A percentile compares a stretch with the other conserved stretches of the same genome.
These are phyloP conservation scores for Poicephalus meyeri DNA, from an alignment of 2,113 vertebrate genomes.

Conservation along the genomic window DNA sequence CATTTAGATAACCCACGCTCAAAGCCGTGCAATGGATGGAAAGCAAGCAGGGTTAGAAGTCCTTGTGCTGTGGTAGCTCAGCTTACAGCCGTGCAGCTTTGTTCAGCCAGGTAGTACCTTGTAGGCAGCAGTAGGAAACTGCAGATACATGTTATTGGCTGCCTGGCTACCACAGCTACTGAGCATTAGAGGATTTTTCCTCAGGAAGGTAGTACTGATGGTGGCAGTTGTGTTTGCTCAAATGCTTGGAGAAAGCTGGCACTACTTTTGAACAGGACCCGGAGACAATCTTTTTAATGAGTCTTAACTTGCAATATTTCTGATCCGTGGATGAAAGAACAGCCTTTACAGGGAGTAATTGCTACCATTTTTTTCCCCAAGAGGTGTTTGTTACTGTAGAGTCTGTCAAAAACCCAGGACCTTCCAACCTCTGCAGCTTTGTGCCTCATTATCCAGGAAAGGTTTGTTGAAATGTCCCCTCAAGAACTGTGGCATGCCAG, in stretches of 20 bases:
- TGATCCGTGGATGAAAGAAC: slow-evolving; percentile 28
- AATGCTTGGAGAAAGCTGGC: not conserved
- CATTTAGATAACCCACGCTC: not conserved
- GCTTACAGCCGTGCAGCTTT: rapidly evolving
- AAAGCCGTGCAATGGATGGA: rapidly evolving
- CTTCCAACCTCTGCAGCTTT: not conserved
- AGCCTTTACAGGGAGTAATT: not conserved
- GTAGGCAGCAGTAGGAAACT: not conserved
- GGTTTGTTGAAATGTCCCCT: not conserved
- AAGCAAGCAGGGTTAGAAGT: not conserved
- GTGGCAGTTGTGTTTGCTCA: slow-evolving; percentile 27
- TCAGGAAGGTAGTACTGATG: not conserved
- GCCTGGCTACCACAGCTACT: not conserved
- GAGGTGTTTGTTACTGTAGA: not conserved
- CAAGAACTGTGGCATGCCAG: not conserved
- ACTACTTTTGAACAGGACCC: slow-evolving; percentile 1
- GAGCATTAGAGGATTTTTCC: not conserved
- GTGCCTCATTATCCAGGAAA: not conserved
- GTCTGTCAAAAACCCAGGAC: not conserved
- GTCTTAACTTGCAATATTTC: slow-evolving; percentile 12
- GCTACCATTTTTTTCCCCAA: not conserved
- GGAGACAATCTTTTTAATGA: slow-evolving; percentile 32
- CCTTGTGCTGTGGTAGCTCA: not conserved
- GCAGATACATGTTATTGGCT: not conserved
- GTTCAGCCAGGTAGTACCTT: not conserved